Conservation (phyloP, 2,113 vertebrate species). For the Garra rufa region DNA sequence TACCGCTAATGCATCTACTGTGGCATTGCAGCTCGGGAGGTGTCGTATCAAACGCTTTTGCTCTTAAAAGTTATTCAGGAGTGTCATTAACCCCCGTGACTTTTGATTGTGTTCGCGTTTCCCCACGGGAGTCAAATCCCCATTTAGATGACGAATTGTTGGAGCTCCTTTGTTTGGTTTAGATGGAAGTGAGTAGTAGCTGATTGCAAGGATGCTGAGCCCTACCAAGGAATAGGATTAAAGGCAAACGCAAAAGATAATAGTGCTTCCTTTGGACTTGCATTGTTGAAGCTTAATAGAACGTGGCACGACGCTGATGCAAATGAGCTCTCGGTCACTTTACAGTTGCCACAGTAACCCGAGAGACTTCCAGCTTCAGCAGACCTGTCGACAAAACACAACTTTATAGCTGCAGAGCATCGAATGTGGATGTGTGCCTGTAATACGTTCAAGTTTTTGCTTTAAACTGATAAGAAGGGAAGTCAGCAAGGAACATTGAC, state of each 20-base stretch:
- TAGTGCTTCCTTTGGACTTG: slow-evolving; percentile 50
- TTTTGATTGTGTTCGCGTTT: slow-evolving; percentile 76
- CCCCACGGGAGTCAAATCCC: slow-evolving; percentile 76
- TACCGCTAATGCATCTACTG: slow-evolving; percentile 78
- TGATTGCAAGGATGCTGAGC: slow-evolving; percentile 68
- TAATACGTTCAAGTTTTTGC: not conserved
- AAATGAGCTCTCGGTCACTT: slow-evolving; percentile 28
- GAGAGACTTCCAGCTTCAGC: slow-evolving; percentile 27
- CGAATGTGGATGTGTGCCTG: not conserved
- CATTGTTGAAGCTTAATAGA: slow-evolving; percentile 59
- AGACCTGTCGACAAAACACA: not conserved
- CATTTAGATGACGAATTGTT: slow-evolving; percentile 71
- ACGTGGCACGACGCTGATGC: slow-evolving; percentile 10
- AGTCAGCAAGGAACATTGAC: not conserved
- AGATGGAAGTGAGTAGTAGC: slow-evolving; percentile 63
- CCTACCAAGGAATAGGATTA: slow-evolving; percentile 68
- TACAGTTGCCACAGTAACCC: slow-evolving; percentile 28
- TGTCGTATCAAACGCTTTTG: slow-evolving; percentile 74
- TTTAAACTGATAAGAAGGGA: not conserved
- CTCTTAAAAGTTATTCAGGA: slow-evolving; percentile 80
- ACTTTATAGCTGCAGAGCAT: not conserved
- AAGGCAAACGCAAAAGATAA: slow-evolving; percentile 57
- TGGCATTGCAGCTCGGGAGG: slow-evolving; percentile 67
- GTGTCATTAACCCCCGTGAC: slow-evolving; percentile 83
- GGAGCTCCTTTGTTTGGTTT: slow-evolving; percentile 71